These are phyloP conservation scores for Drosophila helvetica DNA, from an alignment of 2,888 invertebrate genomes.

Conservation along the genomic window DNA sequence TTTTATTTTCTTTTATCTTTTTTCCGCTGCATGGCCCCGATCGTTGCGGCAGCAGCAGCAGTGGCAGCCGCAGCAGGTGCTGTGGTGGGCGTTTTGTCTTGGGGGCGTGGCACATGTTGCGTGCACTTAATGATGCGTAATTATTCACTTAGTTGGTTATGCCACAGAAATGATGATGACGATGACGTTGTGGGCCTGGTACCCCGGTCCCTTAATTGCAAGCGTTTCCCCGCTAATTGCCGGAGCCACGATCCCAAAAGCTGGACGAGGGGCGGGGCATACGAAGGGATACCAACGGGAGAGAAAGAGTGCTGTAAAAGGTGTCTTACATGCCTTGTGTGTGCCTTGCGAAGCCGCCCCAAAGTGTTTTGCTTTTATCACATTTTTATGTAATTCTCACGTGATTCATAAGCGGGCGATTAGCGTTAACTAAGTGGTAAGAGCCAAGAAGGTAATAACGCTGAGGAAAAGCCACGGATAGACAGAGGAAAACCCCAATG, in stretches of 20 bases:
- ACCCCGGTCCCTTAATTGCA: constrained; percentile 52
- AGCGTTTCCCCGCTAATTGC: constrained; percentile 58
- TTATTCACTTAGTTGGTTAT: constrained; percentile 69
- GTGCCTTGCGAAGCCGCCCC: constrained; percentile 40
- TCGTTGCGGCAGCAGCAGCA: background rate
- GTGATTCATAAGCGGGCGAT: constrained; percentile 54
- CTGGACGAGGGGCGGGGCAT: background rate
- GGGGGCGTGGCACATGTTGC: constrained; percentile 49
- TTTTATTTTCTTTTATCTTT: too few species aligned
- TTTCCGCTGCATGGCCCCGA: background rate
- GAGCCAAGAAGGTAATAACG: background rate
- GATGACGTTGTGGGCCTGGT: constrained; percentile 16
- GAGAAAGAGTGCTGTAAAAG: constrained; percentile 18
- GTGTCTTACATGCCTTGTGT: constrained; percentile 56
- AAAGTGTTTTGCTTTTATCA: constrained; percentile 41
- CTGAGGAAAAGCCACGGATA: background rate
- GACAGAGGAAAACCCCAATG: background rate
- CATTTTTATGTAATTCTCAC: constrained; percentile 49
- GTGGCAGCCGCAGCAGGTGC: constrained; percentile 16
- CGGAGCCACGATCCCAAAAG: constrained; percentile 13
- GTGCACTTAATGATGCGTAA: constrained; percentile 74
- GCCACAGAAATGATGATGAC: constrained; percentile 18
- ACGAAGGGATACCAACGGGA: background rate
- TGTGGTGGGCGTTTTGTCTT: background rate
- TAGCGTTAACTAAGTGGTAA: constrained; percentile 41